These are phyloP conservation scores for Antitype chi DNA, from an alignment of 2,888 invertebrate genomes.

Conservation along the genomic window DNA sequence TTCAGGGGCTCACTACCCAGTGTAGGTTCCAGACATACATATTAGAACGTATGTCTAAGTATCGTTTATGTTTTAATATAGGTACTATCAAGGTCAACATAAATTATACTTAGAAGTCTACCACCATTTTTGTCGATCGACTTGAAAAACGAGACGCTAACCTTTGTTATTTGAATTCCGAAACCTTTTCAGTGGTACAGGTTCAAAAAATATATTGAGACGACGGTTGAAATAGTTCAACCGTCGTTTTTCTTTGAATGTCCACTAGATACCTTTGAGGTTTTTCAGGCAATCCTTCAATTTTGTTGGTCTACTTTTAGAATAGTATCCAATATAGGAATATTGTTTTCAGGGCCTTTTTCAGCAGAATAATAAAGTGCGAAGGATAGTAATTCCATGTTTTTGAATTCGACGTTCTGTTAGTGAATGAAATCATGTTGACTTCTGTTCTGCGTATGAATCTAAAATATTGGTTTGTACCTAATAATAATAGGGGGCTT, in stretches of 20 bases:
- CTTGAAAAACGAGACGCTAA: neutral
- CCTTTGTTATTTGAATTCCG: neutral
- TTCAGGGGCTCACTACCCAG: neutral
- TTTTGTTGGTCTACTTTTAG: neutral
- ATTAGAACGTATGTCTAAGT: neutral
- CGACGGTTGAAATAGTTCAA: too few species aligned
- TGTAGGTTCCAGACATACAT: neutral
- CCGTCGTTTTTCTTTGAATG: neutral
- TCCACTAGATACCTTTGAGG: neutral
- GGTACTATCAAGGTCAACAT: neutral
- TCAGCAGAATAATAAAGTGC: slow-evolving; percentile 3
- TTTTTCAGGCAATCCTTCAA: neutral
- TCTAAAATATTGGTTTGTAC: neutral
- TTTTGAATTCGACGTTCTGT: neutral
- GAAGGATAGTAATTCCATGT: neutral
- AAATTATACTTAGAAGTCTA: neutral
- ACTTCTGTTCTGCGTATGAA: neutral
- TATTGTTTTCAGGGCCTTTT: neutral
- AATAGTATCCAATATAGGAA: neutral
- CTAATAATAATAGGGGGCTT: neutral
- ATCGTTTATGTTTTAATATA: neutral
- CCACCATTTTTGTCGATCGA: neutral
- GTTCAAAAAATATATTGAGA: neutral
- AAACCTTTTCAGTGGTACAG: too few species aligned
- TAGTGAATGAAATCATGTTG: neutral